phyloP scores from a whole-genome alignment of 2,888 invertebrate species.

The Candidula unifasciata region DNA sequence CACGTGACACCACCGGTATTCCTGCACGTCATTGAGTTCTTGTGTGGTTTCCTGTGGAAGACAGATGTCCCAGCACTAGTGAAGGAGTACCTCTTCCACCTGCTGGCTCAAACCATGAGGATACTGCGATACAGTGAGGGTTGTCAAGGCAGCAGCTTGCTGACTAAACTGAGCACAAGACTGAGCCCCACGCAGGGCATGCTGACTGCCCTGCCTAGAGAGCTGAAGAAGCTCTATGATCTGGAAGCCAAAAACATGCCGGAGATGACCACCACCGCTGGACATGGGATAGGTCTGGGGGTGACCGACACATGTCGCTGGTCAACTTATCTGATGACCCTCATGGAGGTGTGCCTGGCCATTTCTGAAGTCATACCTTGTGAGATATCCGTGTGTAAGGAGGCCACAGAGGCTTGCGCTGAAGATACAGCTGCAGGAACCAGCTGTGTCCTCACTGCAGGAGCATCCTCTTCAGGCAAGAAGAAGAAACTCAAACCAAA shows the following conservation, averaged over 20 bases:
- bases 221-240: constrained; percentile 73
- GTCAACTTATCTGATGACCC: constrained; percentile 75
- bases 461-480: constrained; percentile 69
- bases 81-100: constrained; percentile 75
- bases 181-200: constrained; percentile 60
- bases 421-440: constrained; percentile 52
- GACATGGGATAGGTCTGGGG: constrained; percentile 70
- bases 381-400: constrained; percentile 47
- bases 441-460: constrained; percentile 55
- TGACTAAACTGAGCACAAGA: constrained; percentile 24
- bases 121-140: constrained; percentile 71
- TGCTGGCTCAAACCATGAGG: constrained; percentile 74
- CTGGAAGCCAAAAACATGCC: constrained; percentile 73
- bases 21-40: constrained; percentile 71
- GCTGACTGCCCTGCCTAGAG: constrained; percentile 70
- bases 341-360: constrained; percentile 74
- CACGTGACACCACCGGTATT: constrained; percentile 72
- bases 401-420: constrained; percentile 17
- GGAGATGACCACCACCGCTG: constrained; percentile 63
- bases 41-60: constrained; percentile 74
- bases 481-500: constrained; percentile 75
- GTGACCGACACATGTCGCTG: constrained; percentile 72
- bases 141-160: constrained; percentile 41
- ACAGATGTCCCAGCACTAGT: constrained; percentile 74
- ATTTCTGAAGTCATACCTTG: constrained; percentile 66